phyloP scores from a whole-genome alignment of 2,113 vertebrate species.

The Paralichthys olivaceus region DNA sequence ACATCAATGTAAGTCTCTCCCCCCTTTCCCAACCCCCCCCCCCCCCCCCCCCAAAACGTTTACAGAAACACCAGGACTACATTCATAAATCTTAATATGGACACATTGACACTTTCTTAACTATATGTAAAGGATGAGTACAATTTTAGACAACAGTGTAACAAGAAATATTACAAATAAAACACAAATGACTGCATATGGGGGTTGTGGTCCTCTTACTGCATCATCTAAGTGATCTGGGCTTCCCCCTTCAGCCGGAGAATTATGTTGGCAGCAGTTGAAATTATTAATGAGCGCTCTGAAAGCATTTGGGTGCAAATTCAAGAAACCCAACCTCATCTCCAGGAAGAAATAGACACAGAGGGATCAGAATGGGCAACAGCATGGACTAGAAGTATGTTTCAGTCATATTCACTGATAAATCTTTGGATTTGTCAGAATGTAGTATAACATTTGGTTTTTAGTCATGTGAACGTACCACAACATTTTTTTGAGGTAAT shows the following conservation, averaged over 20 bases:
- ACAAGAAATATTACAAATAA: neutral
- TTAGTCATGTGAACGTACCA: neutral
- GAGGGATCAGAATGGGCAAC: neutral
- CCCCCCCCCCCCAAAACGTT: no score
- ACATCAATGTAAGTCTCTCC: no score
- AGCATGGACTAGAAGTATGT: neutral
- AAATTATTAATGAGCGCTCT: slow-evolving; percentile 10
- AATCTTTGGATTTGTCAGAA: neutral
- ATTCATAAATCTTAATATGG: neutral
- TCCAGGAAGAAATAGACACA: neutral
- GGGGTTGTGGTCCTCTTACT: neutral
- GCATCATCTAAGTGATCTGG: neutral
- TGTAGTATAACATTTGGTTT: neutral
- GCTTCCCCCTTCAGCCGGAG: neutral
- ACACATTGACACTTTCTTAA: neutral
- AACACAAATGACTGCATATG: neutral
- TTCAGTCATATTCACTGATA: no score
- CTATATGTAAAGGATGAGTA: neutral
- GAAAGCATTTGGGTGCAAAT: slow-evolving; percentile 8
- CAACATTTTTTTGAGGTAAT: no score
- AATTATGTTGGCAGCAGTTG: slow-evolving; percentile 8
- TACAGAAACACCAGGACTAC: no score
- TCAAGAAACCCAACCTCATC: neutral
- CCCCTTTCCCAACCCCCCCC: no score
- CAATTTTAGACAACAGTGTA: neutral